phyloP scores from a whole-genome alignment of 64 coral and sea anemone species.

The Acropora tenuis region DNA sequence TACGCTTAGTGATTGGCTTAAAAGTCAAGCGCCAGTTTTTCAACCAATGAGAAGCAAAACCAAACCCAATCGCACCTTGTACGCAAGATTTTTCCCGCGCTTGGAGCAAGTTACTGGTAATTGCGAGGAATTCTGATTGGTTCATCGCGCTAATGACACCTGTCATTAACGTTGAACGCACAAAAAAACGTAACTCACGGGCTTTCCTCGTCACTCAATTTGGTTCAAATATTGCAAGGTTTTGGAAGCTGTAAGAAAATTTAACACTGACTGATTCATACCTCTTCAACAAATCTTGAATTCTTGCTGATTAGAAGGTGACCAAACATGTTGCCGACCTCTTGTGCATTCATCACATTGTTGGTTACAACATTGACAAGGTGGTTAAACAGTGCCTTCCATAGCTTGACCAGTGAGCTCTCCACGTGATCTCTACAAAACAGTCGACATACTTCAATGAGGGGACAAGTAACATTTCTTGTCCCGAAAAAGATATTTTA shows the following conservation, averaged over 20 bases:
- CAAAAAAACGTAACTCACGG: too few relatives aligned
- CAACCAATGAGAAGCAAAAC: too few relatives aligned
- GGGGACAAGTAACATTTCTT: neutral
- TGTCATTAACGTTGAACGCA: too few relatives aligned
- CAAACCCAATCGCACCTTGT: too few relatives aligned
- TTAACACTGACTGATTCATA: constrained; percentile 1
- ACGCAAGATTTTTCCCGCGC: too few relatives aligned
- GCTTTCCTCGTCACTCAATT: neutral
- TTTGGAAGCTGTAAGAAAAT: neutral
- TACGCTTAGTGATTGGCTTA: too few relatives aligned
- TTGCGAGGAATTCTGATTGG: too few relatives aligned
- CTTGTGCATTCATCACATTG: constrained; percentile 66
- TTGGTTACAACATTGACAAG: constrained; percentile 68
- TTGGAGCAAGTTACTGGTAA: too few relatives aligned
- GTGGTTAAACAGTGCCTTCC: constrained; percentile 65
- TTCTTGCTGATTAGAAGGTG: constrained; percentile 20
- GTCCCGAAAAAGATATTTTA: too few relatives aligned
- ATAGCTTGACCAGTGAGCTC: constrained; percentile 43
- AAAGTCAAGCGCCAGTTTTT: too few relatives aligned
- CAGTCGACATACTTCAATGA: neutral
- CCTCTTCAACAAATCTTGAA: constrained; percentile 47
- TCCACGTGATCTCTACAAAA: constrained; percentile 51
- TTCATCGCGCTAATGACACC: too few relatives aligned
- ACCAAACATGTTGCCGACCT: constrained; percentile 60
- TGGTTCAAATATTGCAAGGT: too few relatives aligned